Evolutionary conservation across 2,888 invertebrate genomes (phyloP), one percentile per base, ranked within the genome.

Genomic region (Boloria euphrosyne): DNA sequence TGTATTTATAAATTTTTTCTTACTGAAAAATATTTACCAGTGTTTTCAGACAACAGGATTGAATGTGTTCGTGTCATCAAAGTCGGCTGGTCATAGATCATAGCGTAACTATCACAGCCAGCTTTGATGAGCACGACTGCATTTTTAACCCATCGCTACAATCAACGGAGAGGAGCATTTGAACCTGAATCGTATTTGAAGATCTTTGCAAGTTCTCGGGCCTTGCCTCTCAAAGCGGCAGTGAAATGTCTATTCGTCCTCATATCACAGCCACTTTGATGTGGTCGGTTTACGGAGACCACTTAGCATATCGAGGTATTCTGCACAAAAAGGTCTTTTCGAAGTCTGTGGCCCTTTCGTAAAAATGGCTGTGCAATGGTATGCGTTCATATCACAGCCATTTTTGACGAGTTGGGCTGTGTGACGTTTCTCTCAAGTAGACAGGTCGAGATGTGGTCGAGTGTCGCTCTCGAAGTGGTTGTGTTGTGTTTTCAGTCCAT

Each of bases 181-280:
- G 17, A 46, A 62, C 31, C 31, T 44, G 43, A 22, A n/a, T 43
- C 31, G 17, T 16, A n/a, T 13, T 44, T 16, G 17, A 31, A 16
- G n/a, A 52, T n/a, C 14, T 44, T 50, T 62, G 17, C 55, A 57
- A 73, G 78, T 86, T 87, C 90, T 93, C 92, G 90, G 92, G 93
- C 93, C 94, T 94, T 93, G 92, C 93, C 94, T 95, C 94, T 96
- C 96, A 96, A 97, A 96, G 95, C 95, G 96, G 96, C 94, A 94
- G 97, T 97, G 97, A 96, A 95, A 95, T 95, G 76, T 76, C 64
- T 66, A 54, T 49, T 50, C 55, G 66, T 67, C 83, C 81, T 94
- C 97, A 96, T 97, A 97, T 98, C 98, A 98, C 97, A 98, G 98
- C 97, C 97, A 97, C 96, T 97, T 98, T 97, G 97, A 97, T 96